phyloP scores from a whole-genome alignment of 2,888 invertebrate species.

The Lucinisca nassula region DNA sequence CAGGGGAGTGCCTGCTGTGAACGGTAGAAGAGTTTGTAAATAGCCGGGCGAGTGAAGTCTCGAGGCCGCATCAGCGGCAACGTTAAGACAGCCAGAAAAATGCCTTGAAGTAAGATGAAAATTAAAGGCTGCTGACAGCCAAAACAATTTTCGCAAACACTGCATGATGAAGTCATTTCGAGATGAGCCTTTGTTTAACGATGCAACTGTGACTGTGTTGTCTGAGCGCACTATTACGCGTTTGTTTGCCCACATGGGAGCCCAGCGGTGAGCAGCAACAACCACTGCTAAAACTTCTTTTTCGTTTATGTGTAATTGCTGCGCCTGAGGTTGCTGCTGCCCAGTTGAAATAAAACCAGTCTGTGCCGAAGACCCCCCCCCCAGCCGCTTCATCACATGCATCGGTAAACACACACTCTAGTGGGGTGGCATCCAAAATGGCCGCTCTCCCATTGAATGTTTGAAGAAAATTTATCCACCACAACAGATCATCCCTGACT shows the following conservation, averaged over 20 bases:
- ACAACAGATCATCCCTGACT: no score
- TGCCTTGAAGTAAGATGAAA: no score
- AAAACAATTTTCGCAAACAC: no score
- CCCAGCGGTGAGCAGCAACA: constrained; percentile 15
- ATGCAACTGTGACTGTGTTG: constrained; percentile 17
- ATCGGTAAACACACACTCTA: not conserved
- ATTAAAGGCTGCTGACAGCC: no score
- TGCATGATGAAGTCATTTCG: no score
- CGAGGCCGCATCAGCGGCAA: constrained; percentile 8
- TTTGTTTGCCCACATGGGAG: constrained; percentile 14
- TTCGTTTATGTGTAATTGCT: no score
- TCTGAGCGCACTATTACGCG: not conserved
- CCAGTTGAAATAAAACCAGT: no score
- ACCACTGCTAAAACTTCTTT: constrained; percentile 2
- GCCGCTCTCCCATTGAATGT: not conserved
- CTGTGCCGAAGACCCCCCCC: no score
- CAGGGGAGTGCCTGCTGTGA: not conserved
- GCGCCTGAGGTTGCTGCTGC: not conserved
- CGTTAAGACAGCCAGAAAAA: no score
- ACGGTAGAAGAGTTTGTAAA: not conserved
- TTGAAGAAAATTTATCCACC: no score
- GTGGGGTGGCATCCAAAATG: not conserved
- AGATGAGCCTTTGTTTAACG: constrained; percentile 20
- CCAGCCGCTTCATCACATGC: no score
- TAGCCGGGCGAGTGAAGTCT: not conserved